Evolutionary conservation across 2,888 invertebrate genomes (phyloP).

Genomic region (Euphydryas editha): DNA sequence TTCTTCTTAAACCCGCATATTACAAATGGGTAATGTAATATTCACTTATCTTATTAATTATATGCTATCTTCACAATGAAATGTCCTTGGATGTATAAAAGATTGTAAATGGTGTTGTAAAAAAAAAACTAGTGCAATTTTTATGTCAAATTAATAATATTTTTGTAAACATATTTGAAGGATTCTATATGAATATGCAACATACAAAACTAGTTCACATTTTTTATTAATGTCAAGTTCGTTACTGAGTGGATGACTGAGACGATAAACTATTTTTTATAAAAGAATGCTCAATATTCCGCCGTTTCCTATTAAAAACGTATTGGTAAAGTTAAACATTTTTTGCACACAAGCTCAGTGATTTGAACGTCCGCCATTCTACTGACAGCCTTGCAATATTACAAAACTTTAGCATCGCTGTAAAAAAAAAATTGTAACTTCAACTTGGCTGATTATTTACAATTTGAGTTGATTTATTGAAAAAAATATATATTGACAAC

Average conservation of each 20-base stretch:
- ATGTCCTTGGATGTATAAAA: background rate
- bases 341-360: slow-evolving; percentile 65
- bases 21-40: too few species aligned
- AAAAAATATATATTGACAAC: slow-evolving; percentile 46
- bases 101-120: background rate
- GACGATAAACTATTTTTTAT: background rate
- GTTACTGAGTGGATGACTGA: background rate
- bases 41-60: too few species aligned
- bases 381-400: slow-evolving; percentile 56
- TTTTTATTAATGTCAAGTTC: slow-evolving; percentile 7
- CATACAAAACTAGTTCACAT: background rate
- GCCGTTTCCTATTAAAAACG: slow-evolving; percentile 19
- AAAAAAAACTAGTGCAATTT: background rate
- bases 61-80: too few species aligned
- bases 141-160: background rate
- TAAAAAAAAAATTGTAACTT: slow-evolving; percentile 32
- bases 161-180: background rate
- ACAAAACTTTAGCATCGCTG: slow-evolving; percentile 52
- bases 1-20: too few species aligned
- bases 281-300: background rate
- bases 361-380: slow-evolving; percentile 57
- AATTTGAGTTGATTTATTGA: slow-evolving; percentile 17
- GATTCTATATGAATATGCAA: slow-evolving; percentile 5
- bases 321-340: slow-evolving; percentile 50
- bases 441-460: slow-evolving; percentile 15